Conservation (phyloP, 1,140 invertebrate genomes). For the Argopecten irradians region DNA sequence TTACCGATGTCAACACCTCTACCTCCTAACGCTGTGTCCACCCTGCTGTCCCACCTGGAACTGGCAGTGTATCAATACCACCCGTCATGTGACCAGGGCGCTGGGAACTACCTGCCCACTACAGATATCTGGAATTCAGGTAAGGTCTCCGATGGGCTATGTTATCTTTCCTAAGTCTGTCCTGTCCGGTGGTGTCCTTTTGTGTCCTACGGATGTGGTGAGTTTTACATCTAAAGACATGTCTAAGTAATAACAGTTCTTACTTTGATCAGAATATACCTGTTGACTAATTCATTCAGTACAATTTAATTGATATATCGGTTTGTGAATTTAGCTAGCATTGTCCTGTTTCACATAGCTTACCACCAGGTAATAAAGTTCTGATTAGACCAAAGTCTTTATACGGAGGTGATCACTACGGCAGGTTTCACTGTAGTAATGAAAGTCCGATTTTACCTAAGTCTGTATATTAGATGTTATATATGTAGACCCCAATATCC, state of each 20-base stretch:
- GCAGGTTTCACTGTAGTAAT: not conserved
- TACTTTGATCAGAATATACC: no score
- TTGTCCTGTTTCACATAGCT: no score
- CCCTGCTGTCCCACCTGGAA: slow-evolving; percentile 22
- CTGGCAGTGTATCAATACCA: not conserved
- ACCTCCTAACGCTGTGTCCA: not conserved
- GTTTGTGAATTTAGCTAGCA: no score
- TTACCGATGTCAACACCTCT: not conserved
- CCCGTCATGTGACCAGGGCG: slow-evolving; percentile 25
- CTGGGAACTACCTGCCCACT: slow-evolving; percentile 27
- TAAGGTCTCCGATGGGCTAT: no score
- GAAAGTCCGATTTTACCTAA: not conserved
- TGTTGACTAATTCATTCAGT: no score
- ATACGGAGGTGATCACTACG: no score
- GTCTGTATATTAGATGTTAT: no score
- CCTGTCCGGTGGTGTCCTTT: not conserved
- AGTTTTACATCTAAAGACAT: no score
- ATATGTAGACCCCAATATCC: not conserved
- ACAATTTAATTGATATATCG: no score
- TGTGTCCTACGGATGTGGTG: not conserved
- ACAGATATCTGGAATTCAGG: slow-evolving; percentile 38
- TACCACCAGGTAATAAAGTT: no score
- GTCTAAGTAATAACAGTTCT: no score
- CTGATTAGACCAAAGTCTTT: no score
- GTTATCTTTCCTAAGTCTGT: not conserved